Conservation (phyloP, 1,140 invertebrate genomes). For the Neodiprion lecontei region DNA sequence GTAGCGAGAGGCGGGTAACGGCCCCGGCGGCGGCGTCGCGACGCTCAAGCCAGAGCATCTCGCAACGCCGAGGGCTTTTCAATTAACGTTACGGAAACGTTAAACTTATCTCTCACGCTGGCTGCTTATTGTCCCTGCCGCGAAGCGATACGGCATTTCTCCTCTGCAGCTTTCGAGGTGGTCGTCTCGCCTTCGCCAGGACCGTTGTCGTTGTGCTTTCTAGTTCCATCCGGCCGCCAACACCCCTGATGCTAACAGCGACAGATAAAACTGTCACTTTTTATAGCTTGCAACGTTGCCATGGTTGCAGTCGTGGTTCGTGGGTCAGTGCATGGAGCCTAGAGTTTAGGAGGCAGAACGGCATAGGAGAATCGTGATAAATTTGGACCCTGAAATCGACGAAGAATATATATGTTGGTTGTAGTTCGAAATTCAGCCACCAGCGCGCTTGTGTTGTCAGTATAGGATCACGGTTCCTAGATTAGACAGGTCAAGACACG, state of each 20-base stretch:
- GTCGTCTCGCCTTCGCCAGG: background rate
- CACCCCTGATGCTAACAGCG: background rate
- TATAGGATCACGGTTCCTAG: too few relatives aligned
- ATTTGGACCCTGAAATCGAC: too few relatives aligned
- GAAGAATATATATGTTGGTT: too few relatives aligned
- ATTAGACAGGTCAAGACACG: too few relatives aligned
- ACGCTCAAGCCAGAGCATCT: background rate
- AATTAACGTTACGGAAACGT: constrained; percentile 7
- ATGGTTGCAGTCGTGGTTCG: too few relatives aligned
- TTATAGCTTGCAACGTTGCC: too few relatives aligned
- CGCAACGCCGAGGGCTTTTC: background rate
- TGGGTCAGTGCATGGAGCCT: too few relatives aligned
- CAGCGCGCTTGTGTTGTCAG: too few relatives aligned
- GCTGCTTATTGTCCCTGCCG: background rate
- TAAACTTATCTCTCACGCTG: constrained; percentile 3
- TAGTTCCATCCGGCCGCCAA: background rate
- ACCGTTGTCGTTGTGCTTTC: background rate
- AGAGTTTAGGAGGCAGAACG: too few relatives aligned
- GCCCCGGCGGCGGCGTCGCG: background rate
- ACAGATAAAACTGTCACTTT: background rate
- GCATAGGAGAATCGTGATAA: too few relatives aligned
- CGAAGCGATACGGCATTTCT: background rate
- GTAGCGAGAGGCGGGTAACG: too few relatives aligned
- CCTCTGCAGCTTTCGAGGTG: background rate
- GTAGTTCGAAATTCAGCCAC: too few relatives aligned